Conservation (phyloP, 2,797 vertebrate species). For the Steatocranus sp. region DNA sequence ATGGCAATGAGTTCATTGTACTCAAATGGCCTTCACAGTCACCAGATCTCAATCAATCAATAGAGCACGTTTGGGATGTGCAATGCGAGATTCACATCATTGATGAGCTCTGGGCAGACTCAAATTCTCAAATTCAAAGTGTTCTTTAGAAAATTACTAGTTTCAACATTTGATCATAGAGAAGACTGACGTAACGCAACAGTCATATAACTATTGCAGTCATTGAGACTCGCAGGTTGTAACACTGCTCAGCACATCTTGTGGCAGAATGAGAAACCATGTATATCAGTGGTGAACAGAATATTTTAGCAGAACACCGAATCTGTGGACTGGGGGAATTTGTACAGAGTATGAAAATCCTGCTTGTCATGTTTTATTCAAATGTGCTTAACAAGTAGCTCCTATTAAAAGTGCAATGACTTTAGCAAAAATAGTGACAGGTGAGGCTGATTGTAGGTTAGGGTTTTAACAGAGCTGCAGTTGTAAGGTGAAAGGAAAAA, state of each 20-base stretch:
- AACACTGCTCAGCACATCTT: not conserved
- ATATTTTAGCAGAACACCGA: not conserved
- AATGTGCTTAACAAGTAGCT: constrained; percentile 8
- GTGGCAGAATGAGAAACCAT: not conserved
- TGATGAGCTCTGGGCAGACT: not conserved
- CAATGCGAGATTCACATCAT: not conserved
- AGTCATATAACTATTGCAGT: not conserved
- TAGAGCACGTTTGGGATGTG: not conserved
- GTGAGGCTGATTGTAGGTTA: constrained; percentile 23
- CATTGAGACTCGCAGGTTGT: not conserved
- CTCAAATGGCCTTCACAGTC: not conserved
- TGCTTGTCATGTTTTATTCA: constrained; percentile 46
- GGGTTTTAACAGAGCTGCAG: not conserved
- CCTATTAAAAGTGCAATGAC: not conserved
- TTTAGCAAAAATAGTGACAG: not conserved
- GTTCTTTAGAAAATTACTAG: not conserved
- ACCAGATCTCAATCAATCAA: not conserved
- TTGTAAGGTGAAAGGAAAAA: constrained; percentile 22
- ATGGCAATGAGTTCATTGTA: not conserved
- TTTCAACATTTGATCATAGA: not conserved
- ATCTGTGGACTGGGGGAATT: constrained; percentile 20
- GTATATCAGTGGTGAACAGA: constrained; percentile 16
- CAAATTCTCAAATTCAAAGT: not conserved
- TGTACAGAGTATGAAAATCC: constrained; percentile 10
- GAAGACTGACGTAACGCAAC: not conserved